A percentile compares a stretch with the other conserved stretches of the same genome.
phyloP scores from a whole-genome alignment of 2,888 invertebrate genomes.

The Halictus quadricinctus region DNA sequence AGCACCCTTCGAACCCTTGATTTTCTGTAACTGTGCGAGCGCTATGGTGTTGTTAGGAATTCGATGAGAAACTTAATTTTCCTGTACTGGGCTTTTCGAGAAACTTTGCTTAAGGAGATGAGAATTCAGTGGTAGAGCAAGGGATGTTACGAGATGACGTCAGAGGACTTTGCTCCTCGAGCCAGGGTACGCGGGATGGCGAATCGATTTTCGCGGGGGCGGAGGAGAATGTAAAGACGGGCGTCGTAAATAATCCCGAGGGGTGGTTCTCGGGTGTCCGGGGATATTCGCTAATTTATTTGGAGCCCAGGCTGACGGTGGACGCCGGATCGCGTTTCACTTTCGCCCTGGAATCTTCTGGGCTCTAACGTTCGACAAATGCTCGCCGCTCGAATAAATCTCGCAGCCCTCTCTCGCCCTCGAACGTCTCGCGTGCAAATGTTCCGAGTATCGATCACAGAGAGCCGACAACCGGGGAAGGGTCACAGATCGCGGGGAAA shows the following conservation, averaged over 20 bases:
- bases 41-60: too few species aligned
- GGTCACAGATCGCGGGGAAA: neutral
- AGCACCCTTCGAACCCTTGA: too few species aligned
- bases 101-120: neutral
- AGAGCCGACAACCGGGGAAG: neutral
- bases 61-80: too few species aligned
- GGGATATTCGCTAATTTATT: constrained; percentile 42
- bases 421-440: constrained; percentile 33
- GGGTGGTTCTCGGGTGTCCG: constrained; percentile 13
- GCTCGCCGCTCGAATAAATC: constrained; percentile 30
- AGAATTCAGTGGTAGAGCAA: neutral
- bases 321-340: constrained; percentile 34
- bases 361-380: constrained; percentile 29
- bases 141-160: neutral
- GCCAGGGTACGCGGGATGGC: neutral
- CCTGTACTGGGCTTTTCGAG: too few species aligned
- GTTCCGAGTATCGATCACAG: constrained; percentile 25
- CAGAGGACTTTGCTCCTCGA: neutral
- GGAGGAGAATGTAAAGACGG: constrained; percentile 19
- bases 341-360: constrained; percentile 23
- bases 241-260: constrained; percentile 29
- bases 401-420: neutral
- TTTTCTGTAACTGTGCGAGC: too few species aligned
- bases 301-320: constrained; percentile 19
- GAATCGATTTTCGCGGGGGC: constrained; percentile 35